Percentiles rank a stretch among this genome's conserved stretches.
Conservation (phyloP, 2,888 invertebrate species). For the Hecatera dysodea region DNA sequence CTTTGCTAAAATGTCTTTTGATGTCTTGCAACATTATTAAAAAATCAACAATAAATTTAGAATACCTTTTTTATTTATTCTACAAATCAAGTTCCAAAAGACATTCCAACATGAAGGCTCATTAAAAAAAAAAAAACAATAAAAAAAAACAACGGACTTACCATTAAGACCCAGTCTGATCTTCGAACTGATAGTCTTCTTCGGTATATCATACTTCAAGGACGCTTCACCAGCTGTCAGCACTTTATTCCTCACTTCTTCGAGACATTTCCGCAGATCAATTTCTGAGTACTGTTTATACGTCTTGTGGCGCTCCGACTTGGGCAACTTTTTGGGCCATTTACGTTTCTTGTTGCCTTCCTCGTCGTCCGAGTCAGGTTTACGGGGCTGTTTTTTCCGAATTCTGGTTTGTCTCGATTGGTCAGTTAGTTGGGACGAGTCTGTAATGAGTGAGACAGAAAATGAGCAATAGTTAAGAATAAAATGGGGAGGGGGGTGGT, state of each 20-base stretch:
- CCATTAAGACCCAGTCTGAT: conserved; percentile 40
- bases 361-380: conserved; percentile 13
- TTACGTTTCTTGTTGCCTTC: conserved; percentile 36
- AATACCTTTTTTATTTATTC: background rate
- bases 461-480: background rate
- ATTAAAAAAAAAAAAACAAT: background rate
- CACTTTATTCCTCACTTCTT: conserved; percentile 59
- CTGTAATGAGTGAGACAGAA: conserved; percentile 18
- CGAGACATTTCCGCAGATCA: conserved; percentile 68
- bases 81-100: background rate
- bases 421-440: conserved; percentile 14
- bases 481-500: background rate
- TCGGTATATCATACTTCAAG: conserved; percentile 71
- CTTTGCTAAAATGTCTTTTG: too few species aligned
- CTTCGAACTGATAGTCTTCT: conserved; percentile 72
- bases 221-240: conserved; percentile 68
- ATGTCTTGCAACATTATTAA: background rate
- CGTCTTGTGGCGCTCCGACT: conserved; percentile 53
- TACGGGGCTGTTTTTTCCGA: background rate
- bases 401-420: background rate
- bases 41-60: background rate
- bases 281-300: conserved; percentile 75
- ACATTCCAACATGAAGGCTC: background rate
- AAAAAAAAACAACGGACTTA: conserved; percentile 51
- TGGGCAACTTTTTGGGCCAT: conserved; percentile 66